phyloP scores from a whole-genome alignment of 2,113 vertebrate genomes.

The Xyliphius kryptos region DNA sequence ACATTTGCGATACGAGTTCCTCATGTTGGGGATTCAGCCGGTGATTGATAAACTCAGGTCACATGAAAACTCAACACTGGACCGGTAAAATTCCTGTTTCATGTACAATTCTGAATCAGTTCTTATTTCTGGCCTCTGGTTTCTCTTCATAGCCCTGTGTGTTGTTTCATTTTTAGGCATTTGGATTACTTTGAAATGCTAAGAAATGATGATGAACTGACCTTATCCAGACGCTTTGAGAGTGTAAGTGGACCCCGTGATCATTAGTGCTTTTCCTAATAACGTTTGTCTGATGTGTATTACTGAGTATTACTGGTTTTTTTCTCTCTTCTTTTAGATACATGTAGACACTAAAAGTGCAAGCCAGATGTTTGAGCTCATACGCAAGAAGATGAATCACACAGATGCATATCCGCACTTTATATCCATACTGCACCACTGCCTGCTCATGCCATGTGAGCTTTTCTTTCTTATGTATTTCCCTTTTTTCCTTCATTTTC shows the following conservation, averaged over 20 bases:
- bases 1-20: slow-evolving; percentile 94
- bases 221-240: slow-evolving; percentile 93
- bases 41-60: slow-evolving; percentile 94
- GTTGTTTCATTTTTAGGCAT: slow-evolving; percentile 67
- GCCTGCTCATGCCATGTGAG: slow-evolving; percentile 99
- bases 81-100: slow-evolving; percentile 71
- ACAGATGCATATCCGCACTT: slow-evolving; percentile 96
- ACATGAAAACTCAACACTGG: slow-evolving; percentile 94
- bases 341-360: slow-evolving; percentile 98
- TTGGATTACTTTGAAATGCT: slow-evolving; percentile 99
- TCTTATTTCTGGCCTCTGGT: too few species aligned
- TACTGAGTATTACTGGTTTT: background rate
- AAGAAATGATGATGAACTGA: slow-evolving; percentile 93
- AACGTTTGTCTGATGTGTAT: background rate
- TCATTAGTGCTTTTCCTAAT: background rate
- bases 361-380: slow-evolving; percentile 93
- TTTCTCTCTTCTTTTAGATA: slow-evolving; percentile 62
- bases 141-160: background rate
- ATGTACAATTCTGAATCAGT: too few species aligned
- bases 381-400: slow-evolving; percentile 91
- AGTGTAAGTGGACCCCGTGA: slow-evolving; percentile 60
- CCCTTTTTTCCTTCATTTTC: background rate
- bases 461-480: too few species aligned
- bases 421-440: slow-evolving; percentile 97
- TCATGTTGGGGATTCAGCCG: slow-evolving; percentile 97